Conservation (phyloP, 2,113 vertebrate species). For the Nerophis ophidion region DNA sequence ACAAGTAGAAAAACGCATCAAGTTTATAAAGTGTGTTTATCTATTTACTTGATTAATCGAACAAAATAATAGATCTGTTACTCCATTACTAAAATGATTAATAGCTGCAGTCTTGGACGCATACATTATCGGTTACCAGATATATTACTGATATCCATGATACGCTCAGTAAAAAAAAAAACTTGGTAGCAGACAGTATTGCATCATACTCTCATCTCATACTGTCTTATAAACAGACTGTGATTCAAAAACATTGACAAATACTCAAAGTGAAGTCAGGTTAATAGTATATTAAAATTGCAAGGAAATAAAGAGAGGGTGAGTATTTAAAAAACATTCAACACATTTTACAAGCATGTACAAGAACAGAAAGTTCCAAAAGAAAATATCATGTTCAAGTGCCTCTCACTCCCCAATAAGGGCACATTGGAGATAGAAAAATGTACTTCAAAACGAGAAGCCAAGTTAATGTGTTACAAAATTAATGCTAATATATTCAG, state of each 20-base stretch:
- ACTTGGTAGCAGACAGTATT: no score
- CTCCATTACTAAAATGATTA: no score
- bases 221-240: neutral
- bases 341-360: conserved; percentile 31
- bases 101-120: no score
- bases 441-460: conserved; percentile 48
- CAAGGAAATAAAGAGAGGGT: neutral
- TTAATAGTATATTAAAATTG: neutral
- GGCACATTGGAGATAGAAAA: conserved; percentile 36
- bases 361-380: conserved; percentile 43
- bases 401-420: conserved; percentile 33
- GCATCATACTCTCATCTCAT: neutral
- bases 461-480: conserved; percentile 66
- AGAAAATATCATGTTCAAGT: conserved; percentile 31
- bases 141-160: no score
- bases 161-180: no score
- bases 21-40: no score
- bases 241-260: neutral
- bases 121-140: no score
- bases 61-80: no score
- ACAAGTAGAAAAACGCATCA: no score
- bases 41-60: no score
- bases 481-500: conserved; percentile 75
- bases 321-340: neutral
- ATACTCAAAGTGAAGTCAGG: neutral